phyloP scores from a whole-genome alignment of 1,140 invertebrate species.

The Anoplolepis gracilipes region DNA sequence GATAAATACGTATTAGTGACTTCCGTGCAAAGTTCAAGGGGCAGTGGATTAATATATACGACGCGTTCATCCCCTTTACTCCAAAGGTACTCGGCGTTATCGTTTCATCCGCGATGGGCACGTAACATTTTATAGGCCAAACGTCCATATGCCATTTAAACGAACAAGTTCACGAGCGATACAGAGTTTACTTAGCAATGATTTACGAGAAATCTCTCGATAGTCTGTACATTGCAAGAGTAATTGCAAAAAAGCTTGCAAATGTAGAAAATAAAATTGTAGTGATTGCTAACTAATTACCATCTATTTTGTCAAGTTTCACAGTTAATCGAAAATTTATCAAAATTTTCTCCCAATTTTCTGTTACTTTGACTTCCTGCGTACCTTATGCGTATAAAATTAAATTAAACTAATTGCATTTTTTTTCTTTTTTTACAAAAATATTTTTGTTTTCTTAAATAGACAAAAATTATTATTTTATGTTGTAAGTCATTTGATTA shows the following conservation, averaged over 20 bases:
- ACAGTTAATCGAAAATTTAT: neutral
- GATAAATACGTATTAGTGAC: slow-evolving; percentile 67
- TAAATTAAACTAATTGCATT: neutral
- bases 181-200: slow-evolving; percentile 17
- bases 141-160: slow-evolving; percentile 47
- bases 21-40: slow-evolving; percentile 73
- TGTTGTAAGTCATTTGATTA: neutral
- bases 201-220: slow-evolving; percentile 21
- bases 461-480: neutral
- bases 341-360: no score
- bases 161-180: slow-evolving; percentile 2
- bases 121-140: slow-evolving; percentile 57
- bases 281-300: neutral
- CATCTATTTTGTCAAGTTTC: neutral
- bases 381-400: neutral
- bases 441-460: neutral
- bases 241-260: neutral
- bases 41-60: slow-evolving; percentile 72
- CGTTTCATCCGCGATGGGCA: slow-evolving; percentile 47
- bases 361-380: no score
- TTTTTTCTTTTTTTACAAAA: neutral
- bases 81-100: slow-evolving; percentile 37
- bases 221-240: neutral
- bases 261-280: neutral
- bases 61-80: slow-evolving; percentile 58